A percentile compares a stretch with the other conserved stretches of the same genome.
phyloP scores from a whole-genome alignment of 2,113 vertebrate species.

The Epinephelus moara region DNA sequence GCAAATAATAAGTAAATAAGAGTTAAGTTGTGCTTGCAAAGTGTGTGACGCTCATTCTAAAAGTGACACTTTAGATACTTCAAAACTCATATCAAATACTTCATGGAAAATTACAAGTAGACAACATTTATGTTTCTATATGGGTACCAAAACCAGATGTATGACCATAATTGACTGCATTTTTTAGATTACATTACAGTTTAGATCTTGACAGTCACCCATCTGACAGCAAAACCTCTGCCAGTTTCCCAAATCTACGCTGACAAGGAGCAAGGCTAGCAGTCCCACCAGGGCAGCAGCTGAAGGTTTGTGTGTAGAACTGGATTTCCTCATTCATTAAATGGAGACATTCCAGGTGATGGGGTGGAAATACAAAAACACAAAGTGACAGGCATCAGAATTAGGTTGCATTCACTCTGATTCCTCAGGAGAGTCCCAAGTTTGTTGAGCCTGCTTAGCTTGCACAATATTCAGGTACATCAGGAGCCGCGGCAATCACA shows the following conservation, averaged over 20 bases:
- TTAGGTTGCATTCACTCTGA: constrained; percentile 42
- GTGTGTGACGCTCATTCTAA: no score
- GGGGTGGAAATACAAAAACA: constrained; percentile 46
- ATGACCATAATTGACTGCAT: not conserved
- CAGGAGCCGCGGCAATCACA: constrained; percentile 42
- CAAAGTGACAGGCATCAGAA: constrained; percentile 70
- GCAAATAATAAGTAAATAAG: not conserved
- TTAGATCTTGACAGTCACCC: constrained; percentile 10
- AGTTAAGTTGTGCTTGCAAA: not conserved
- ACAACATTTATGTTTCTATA: not conserved
- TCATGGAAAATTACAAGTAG: not conserved
- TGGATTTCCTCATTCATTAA: constrained; percentile 56
- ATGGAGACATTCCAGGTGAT: constrained; percentile 38
- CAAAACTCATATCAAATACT: not conserved
- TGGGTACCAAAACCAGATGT: not conserved
- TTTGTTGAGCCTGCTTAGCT: constrained; percentile 57
- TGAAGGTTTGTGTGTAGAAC: constrained; percentile 8
- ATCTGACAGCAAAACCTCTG: constrained; percentile 27
- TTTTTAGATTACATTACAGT: constrained; percentile 9
- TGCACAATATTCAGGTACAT: constrained; percentile 58
- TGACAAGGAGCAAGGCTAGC: constrained; percentile 44
- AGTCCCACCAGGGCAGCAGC: constrained; percentile 13
- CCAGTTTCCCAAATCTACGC: constrained; percentile 44
- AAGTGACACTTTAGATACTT: not conserved
- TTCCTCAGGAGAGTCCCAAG: constrained; percentile 54